Percentiles rank a stretch among this genome's conserved stretches.
Conservation (phyloP, 2,888 invertebrate species). For the Eupithecia inturbata region DNA sequence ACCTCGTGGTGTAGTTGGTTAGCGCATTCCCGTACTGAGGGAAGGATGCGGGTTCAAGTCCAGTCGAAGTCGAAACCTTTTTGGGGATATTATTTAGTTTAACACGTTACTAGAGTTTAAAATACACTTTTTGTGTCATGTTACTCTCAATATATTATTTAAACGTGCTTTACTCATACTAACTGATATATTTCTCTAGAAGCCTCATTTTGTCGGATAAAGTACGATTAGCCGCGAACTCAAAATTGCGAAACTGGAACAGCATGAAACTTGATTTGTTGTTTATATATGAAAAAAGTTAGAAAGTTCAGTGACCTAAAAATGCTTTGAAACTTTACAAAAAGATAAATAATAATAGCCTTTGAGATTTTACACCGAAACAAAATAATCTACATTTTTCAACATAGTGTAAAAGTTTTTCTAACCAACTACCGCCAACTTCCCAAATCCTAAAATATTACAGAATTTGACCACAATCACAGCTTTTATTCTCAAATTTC, state of each 20-base stretch:
- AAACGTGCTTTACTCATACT: background rate
- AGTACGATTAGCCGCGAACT: background rate
- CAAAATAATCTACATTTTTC: background rate
- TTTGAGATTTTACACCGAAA: background rate
- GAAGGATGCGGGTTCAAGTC: too few species aligned
- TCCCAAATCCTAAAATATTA: background rate
- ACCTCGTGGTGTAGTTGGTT: too few species aligned
- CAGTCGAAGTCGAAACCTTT: too few species aligned
- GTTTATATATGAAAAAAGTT: slow-evolving; percentile 10
- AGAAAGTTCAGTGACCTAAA: slow-evolving; percentile 8
- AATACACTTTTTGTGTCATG: too few species aligned
- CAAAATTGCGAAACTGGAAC: slow-evolving; percentile 8
- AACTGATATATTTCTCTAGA: background rate
- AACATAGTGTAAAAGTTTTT: background rate
- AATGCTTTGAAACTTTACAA: slow-evolving; percentile 10
- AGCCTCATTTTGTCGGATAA: background rate
- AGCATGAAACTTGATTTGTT: background rate
- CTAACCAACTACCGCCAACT: background rate
- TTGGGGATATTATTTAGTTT: too few species aligned
- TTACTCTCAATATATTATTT: too few species aligned
- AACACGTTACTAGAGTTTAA: too few species aligned
- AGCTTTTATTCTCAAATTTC: background rate
- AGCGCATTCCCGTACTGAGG: too few species aligned
- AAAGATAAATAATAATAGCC: background rate
- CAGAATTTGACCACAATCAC: background rate